Conservation (phyloP, 2,797 vertebrate species). For the Chaunax sp. region DNA sequence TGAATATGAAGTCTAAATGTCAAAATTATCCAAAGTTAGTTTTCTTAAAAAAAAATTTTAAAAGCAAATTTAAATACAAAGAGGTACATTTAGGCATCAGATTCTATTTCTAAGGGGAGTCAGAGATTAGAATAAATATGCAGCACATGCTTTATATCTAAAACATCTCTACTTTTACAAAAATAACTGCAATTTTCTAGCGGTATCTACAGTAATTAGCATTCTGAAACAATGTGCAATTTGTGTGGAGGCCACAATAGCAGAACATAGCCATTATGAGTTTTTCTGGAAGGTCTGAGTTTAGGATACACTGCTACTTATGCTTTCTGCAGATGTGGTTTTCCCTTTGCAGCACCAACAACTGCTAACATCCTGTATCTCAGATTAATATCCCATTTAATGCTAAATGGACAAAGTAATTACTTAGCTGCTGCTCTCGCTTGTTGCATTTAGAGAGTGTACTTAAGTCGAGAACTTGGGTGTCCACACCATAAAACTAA, state of each 20-base stretch:
- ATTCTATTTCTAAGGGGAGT: constrained; percentile 34
- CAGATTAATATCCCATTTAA: constrained; percentile 61
- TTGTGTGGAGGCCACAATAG: constrained; percentile 28
- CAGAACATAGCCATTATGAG: constrained; percentile 51
- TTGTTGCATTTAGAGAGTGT: constrained; percentile 32
- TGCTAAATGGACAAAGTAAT: constrained; percentile 65
- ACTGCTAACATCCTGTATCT: constrained; percentile 50
- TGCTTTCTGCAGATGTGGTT: constrained; percentile 54
- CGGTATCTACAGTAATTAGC: constrained; percentile 52
- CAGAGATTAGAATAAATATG: constrained; percentile 47
- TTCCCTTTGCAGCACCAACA: constrained; percentile 33
- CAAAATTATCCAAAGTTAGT: constrained; percentile 12
- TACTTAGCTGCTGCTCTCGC: constrained; percentile 35
- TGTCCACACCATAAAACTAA: constrained; percentile 40
- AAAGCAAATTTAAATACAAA: constrained; percentile 27
- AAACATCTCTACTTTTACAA: constrained; percentile 42
- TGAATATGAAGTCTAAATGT: constrained; percentile 18
- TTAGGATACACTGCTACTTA: constrained; percentile 28
- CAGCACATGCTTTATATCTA: constrained; percentile 37
- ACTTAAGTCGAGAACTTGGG: constrained; percentile 35
- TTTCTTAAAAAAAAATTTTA: constrained; percentile 9
- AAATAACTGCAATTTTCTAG: constrained; percentile 59
- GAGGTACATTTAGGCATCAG: constrained; percentile 39
- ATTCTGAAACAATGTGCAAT: constrained; percentile 52
- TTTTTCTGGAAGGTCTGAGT: constrained; percentile 27